Base-by-base conservation (phyloP, 92 coral and sea anemone species). In the Umimayanthus chanpuru region DNA sequence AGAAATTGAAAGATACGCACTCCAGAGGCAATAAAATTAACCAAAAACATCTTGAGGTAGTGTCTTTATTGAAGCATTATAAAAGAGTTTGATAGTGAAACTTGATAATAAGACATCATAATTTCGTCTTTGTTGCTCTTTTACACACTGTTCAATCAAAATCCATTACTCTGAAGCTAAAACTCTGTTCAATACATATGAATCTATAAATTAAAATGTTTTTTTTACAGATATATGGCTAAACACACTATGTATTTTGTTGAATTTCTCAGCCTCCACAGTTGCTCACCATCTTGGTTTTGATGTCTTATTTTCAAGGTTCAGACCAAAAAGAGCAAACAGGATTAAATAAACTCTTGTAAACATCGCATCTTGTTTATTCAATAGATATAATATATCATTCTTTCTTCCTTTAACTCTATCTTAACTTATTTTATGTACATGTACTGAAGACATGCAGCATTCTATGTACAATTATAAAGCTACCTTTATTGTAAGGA, bases 221-320 rank as follows among this genome's bases (percentile, higher is more conserved):
- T 68, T 25, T 25, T 68, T 68, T 49, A 49, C 56, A 68, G 29
- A 68, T 23, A 21, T 68, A 21, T 66, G 72, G 72, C 72, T 25
- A 66, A 66, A 66, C 18, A 28, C 72, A 66, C n/a, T 66, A 66
- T 66, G 18, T 66, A 66, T 66, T 66, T 66, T 66, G 29, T 25
- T 66, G 72, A 66, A 66, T 66, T 66, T 68, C 36, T 32, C 36
- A 32, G 36, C 36, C 36, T 32, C 36, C 36, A 32, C 36, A 32
- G 36, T 32, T 32, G 74, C 74, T 68, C 4, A 36, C 74, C 74
- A 23, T 68, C 74, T 23, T 68, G 74, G 74, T 25, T 68, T 68
- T 68, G 74, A 68, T 68, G 74, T 68, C 74, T 68, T 68, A 68
- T 68, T 68, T 68, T 68, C 74, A 68, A 68, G 74, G 5, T 68